Base-by-base conservation (phyloP, 1,140 invertebrate genomes). In the Drosophila trapezifrons region DNA sequence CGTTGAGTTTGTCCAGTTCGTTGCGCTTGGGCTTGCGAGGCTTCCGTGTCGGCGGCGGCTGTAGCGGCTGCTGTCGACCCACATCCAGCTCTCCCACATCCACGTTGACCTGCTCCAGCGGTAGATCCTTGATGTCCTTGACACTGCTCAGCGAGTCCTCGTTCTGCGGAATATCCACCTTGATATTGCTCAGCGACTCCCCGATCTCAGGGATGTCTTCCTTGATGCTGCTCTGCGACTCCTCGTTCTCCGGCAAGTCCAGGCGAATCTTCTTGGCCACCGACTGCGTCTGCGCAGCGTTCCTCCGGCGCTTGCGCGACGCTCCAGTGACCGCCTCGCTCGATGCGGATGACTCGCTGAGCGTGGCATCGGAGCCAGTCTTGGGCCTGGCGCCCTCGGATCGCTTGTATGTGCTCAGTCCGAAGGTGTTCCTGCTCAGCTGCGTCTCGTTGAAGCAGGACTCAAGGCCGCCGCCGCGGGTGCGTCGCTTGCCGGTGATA, bases 1-100 rank as follows among this genome's bases (percentile, higher is more conserved):
- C 94, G 47, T 95, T 94, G 0, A 95, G 87, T 64, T 93, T 92
- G 43, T 95, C 94, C 8, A 95, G 62, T 51, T 94, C 94, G 22
- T 74, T 92, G 15, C 71, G 58, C 35, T 63, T 74, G 1, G 43
- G 38, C 13, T 40, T 78, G 8, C 43, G 62, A 15, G 57, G 27
- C 1, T n/a, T 62, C 2, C 20, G 5, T 18, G 15, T 42, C 3
- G 10, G 17, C 4, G 38, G 22, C 2, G 38, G n/a, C 13, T 29
- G 38, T 2, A 25, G 10, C 40, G 2, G 12, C 5, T 13, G 29
- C 6, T 27, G 25, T 1, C 27, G 29, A 0, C 38, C 22, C 49
- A 12, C 32, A 0, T 46, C 13, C 1, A 22, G 18, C 10, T 3
- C 12, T 2, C 1, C 18, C 42, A 20, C 42, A 10, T 27, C 46